phyloP scores from a whole-genome alignment of 2,888 invertebrate species.

The Empis stercorea region DNA sequence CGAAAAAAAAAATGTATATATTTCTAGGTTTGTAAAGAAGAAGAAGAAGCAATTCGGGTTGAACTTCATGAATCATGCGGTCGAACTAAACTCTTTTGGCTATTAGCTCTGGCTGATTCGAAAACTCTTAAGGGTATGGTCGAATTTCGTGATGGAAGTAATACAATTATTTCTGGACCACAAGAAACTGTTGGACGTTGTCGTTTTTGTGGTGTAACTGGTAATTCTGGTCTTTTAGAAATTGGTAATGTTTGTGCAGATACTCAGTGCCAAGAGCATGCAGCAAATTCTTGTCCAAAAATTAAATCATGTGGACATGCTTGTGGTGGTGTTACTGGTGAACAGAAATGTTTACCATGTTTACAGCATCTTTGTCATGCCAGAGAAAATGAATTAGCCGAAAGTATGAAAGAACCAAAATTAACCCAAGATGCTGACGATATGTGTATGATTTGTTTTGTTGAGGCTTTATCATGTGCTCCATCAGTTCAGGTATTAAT shows the following conservation, averaged over 20 bases:
- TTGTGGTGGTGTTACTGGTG: constrained; percentile 86
- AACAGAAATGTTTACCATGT: constrained; percentile 77
- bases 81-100: constrained; percentile 89
- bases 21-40: constrained; percentile 69
- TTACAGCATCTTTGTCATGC: constrained; percentile 66
- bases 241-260: constrained; percentile 91
- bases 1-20: not conserved
- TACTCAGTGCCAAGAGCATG: constrained; percentile 73
- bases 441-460: constrained; percentile 99
- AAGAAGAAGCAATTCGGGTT: constrained; percentile 89
- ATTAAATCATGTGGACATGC: constrained; percentile 77
- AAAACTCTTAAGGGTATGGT: constrained; percentile 80
- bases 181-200: constrained; percentile 58
- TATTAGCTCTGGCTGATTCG: constrained; percentile 84
- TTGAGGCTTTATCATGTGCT: constrained; percentile 88
- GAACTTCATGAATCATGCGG: constrained; percentile 97
- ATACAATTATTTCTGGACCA: constrained; percentile 36
- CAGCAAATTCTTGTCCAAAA: constrained; percentile 60
- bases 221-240: constrained; percentile 69
- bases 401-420: constrained; percentile 32
- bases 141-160: constrained; percentile 71
- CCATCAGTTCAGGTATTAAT: constrained; percentile 73
- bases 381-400: constrained; percentile 30
- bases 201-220: constrained; percentile 81
- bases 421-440: constrained; percentile 95